Percentiles rank a stretch among this genome's conserved stretches.
These are phyloP conservation scores for Aproaerema taeniolella DNA, from an alignment of 2,888 invertebrate species.

Conservation along the genomic window DNA sequence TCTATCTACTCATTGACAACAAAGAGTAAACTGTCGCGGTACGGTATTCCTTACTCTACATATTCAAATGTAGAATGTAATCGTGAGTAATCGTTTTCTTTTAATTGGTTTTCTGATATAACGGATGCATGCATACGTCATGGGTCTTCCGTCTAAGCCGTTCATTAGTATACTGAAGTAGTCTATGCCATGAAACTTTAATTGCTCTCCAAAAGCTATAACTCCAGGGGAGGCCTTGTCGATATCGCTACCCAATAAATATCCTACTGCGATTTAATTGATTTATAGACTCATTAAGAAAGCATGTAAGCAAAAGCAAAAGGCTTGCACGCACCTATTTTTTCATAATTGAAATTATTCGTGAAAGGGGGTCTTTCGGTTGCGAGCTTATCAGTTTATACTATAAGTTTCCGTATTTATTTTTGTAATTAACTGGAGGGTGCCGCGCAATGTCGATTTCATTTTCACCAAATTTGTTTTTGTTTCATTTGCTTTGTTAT, in stretches of 20 bases:
- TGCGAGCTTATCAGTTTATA: too few relatives aligned
- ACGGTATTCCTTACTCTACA: conserved; percentile 26
- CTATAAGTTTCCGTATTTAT: too few relatives aligned
- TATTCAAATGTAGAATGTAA: conserved; percentile 35
- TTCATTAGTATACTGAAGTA: conserved; percentile 57
- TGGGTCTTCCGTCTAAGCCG: conserved; percentile 33
- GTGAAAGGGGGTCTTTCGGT: too few relatives aligned
- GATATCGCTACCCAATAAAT: conserved; percentile 9
- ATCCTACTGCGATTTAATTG: conserved; percentile 11
- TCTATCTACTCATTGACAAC: too few relatives aligned
- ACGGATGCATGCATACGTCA: conserved; percentile 37
- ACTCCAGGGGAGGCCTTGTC: conserved; percentile 8
- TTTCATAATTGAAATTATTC: too few relatives aligned
- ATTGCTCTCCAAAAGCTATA: conserved; percentile 40
- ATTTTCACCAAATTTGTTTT: too few relatives aligned
- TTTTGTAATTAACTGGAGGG: too few relatives aligned
- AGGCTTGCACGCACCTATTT: conserved; percentile 3
- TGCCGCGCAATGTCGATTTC: too few relatives aligned
- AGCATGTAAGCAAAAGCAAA: not conserved
- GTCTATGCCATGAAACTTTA: conserved; percentile 46
- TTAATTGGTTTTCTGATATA: conserved; percentile 53
- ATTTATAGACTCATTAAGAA: conserved; percentile 12
- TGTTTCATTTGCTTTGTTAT: too few relatives aligned
- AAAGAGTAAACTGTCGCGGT: too few relatives aligned
- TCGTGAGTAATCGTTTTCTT: conserved; percentile 35